A percentile compares a stretch with the other conserved stretches of the same genome.
Conservation (phyloP, 2,797 vertebrate species). For the Diplodus puntazzo region DNA sequence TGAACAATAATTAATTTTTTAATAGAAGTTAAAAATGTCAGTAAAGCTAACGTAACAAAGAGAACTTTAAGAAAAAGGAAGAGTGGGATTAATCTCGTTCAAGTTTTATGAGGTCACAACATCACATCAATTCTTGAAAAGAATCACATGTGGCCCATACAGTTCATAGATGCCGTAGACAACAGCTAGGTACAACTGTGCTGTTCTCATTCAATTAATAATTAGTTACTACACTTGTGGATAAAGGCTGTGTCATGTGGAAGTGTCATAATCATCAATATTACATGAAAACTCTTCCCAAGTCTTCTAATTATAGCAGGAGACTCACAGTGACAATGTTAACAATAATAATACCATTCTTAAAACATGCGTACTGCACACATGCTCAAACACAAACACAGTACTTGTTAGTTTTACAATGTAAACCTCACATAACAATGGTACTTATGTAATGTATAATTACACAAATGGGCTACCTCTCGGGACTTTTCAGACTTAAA, state of each 20-base stretch:
- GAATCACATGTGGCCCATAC: no score
- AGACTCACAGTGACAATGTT: neutral
- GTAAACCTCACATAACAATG: conserved; percentile 34
- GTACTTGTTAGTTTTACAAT: conserved; percentile 4
- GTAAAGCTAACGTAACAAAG: neutral
- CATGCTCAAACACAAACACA: neutral
- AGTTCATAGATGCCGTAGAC: neutral
- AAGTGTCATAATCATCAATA: conserved; percentile 15
- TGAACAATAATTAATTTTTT: neutral
- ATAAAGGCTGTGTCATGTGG: conserved; percentile 24
- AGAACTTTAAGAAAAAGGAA: neutral
- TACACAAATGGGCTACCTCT: conserved; percentile 14
- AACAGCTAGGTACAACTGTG: neutral
- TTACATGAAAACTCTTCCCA: neutral
- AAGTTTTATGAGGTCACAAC: neutral
- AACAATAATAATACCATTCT: conserved; percentile 28
- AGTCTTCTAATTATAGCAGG: neutral
- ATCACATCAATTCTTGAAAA: neutral
- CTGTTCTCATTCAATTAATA: neutral
- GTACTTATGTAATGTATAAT: conserved; percentile 37
- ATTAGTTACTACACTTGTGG: neutral
- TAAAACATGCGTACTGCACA: neutral
- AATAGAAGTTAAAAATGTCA: neutral
- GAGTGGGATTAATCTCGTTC: neutral
- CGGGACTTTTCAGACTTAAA: neutral